Percentiles rank a stretch among this genome's conserved stretches.
phyloP scores from a whole-genome alignment of 2,797 vertebrate species.

The Synanceia verrucosa region DNA sequence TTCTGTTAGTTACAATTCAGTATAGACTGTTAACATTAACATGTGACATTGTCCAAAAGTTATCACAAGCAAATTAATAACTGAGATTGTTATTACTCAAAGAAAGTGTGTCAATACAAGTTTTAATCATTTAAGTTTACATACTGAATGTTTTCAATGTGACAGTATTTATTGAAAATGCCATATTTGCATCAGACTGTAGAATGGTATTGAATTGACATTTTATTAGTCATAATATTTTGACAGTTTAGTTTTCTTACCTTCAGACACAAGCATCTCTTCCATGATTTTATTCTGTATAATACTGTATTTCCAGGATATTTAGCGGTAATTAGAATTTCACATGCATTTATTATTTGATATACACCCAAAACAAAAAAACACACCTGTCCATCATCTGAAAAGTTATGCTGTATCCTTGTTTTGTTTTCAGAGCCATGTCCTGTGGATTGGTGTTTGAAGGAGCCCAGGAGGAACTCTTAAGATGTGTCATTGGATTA shows the following conservation, averaged over 20 bases:
- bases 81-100: neutral
- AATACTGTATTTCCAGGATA: neutral
- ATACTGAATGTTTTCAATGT: neutral
- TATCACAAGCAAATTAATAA: neutral
- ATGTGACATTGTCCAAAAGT: neutral
- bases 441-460: conserved; percentile 7
- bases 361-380: neutral
- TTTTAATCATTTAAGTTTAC: neutral
- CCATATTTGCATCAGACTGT: neutral
- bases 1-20: neutral
- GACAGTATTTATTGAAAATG: neutral
- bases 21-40: neutral
- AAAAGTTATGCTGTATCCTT: neutral
- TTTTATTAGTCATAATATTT: neutral
- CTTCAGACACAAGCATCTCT: neutral
- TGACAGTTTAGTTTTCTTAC: neutral
- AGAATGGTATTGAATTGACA: neutral
- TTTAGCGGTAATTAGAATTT: neutral
- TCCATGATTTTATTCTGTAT: neutral
- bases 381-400: conserved; percentile 15
- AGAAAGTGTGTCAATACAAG: neutral
- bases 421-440: neutral
- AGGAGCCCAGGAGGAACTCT: conserved; percentile 54
- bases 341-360: neutral
- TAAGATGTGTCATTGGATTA: conserved; percentile 95